Evolutionary conservation across 2,797 vertebrate species (phyloP).

Genomic region (Tamandua tetradactyla): DNA sequence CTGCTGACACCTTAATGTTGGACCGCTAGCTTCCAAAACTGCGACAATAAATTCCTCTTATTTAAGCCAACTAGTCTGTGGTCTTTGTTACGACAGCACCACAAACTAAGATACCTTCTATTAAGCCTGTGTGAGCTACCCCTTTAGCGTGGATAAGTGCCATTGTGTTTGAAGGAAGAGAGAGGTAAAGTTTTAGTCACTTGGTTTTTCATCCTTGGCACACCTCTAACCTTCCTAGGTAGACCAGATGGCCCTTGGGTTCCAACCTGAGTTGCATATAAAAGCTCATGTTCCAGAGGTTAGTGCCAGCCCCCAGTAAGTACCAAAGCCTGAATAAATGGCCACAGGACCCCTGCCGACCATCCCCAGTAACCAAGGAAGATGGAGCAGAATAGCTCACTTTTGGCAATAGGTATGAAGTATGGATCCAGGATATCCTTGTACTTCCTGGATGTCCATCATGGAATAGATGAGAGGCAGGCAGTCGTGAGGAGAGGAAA

Average conservation of each 20-base stretch:
- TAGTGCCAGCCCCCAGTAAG: neutral
- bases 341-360: neutral
- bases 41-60: too few species aligned
- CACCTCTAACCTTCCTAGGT: neutral
- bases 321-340: neutral
- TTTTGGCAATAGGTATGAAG: neutral
- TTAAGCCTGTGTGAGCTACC: accelerated
- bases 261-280: neutral
- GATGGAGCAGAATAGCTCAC: neutral
- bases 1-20: too few species aligned
- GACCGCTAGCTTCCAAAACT: too few species aligned
- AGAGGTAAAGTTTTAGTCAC: neutral
- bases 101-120: too few species aligned
- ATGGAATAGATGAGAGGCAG: neutral
- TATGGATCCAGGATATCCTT: neutral
- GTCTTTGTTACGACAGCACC: too few species aligned
- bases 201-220: neutral
- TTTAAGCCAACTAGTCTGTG: too few species aligned
- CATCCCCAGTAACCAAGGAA: neutral
- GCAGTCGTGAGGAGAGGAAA: neutral
- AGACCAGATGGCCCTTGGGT: neutral
- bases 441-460: too few species aligned
- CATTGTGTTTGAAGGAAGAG: neutral
- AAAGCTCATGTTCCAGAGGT: neutral
- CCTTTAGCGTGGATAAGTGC: neutral